Evolutionary conservation across 2,797 vertebrate species (phyloP), one percentile per base, ranked within the genome.

Genomic region (Cyprinella venusta): DNA sequence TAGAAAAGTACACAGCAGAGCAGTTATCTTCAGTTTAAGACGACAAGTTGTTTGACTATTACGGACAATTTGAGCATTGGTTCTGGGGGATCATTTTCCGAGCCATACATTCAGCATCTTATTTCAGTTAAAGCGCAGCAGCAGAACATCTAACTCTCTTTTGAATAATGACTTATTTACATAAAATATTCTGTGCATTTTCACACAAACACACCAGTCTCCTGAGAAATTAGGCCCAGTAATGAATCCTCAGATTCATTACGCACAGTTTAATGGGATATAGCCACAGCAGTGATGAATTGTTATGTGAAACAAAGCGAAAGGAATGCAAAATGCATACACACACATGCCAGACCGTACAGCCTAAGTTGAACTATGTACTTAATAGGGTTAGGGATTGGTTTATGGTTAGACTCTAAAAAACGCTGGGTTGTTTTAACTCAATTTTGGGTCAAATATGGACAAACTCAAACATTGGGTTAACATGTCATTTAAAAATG

Each of bases 181-280:
- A 71, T 82, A 63, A 65, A 68, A 85, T 71, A 59, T 82, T 80
- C 76, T 21, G 54, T 81, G 83, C 33, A 45, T 72, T 76, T 81
- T 75, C 30, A 85, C 36, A 84, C 76, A 76, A 78, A 86, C 33
- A 77, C 38, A 42, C 12, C 80, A 19, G 72, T 75, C 86, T 86
- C 86, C 36, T 50, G 85, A 87, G 87, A 88, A 88, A 88, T 88
- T 81, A 84, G 77, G 21, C 67, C 48, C 21, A 33, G 64, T 72
- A 42, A 88, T 82, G 74, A 83, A 84, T 84, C 65, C 74, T 72
- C 38, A 67, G 85, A 85, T 90, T 79, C 80, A 88, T 88, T 84
- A 81, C 86, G 85, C 76, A 59, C 54, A 26, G 80, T 84, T 83
- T 67, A 74, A 81, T 72, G 70, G 80, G 81, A 80, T 76, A 80